These are phyloP conservation scores for Chelonus insularis DNA, from an alignment of 1,140 invertebrate genomes.

Conservation along the genomic window DNA sequence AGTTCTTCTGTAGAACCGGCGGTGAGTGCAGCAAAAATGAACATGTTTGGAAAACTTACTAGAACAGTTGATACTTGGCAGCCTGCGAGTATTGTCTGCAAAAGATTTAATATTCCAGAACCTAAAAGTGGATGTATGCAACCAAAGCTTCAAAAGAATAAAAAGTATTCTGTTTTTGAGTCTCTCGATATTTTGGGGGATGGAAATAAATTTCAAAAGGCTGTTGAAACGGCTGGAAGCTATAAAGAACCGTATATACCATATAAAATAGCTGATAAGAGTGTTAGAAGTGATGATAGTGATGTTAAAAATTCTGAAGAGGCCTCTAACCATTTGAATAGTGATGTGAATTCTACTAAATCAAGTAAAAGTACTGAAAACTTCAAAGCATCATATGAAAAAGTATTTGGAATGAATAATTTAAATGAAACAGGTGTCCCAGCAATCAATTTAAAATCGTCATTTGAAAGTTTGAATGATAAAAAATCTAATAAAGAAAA, in stretches of 20 bases:
- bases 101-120: conserved; percentile 93
- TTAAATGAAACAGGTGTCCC: neutral
- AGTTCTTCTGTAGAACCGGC: conserved; percentile 60
- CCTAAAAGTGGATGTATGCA: conserved; percentile 66
- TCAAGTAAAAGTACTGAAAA: conserved; percentile 41
- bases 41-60: conserved; percentile 83
- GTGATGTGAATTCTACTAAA: conserved; percentile 8
- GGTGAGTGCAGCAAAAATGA: conserved; percentile 73
- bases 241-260: conserved; percentile 20
- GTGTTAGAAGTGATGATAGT: neutral
- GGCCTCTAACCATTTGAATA: conserved; percentile 17
- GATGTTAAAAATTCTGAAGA: neutral
- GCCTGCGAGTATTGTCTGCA: conserved; percentile 84
- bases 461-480: neutral
- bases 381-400: conserved; percentile 47
- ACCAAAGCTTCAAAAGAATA: conserved; percentile 60
- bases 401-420: conserved; percentile 40
- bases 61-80: conserved; percentile 77
- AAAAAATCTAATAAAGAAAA: neutral
- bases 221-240: conserved; percentile 31
- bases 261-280: conserved; percentile 16
- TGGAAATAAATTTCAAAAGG: conserved; percentile 41
- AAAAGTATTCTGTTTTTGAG: conserved; percentile 76
- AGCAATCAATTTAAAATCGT: neutral
- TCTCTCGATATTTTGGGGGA: conserved; percentile 62